These are phyloP conservation scores for Thalassaphorura encarpata DNA, from an alignment of 1,140 invertebrate species.

Conservation along the genomic window DNA sequence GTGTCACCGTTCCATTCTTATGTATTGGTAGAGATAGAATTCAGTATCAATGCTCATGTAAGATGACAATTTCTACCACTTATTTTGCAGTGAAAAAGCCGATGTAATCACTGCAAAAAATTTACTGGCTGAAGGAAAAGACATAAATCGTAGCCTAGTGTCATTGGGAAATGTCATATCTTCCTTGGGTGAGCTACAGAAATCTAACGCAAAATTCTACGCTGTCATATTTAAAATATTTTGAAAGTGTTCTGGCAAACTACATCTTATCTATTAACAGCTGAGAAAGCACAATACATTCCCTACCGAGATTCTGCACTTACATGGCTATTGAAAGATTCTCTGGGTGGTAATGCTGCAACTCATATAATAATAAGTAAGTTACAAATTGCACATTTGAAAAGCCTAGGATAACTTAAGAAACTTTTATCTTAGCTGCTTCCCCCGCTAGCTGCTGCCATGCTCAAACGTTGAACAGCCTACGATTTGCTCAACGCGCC, in stretches of 20 bases:
- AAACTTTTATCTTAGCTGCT: constrained; percentile 45
- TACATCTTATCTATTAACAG: constrained; percentile 8
- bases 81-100: constrained; percentile 34
- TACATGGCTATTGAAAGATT: constrained; percentile 62
- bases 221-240: too few relatives aligned
- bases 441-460: constrained; percentile 56
- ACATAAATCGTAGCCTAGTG: constrained; percentile 71
- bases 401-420: not conserved
- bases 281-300: constrained; percentile 43
- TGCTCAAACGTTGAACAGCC: constrained; percentile 57
- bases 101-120: constrained; percentile 37
- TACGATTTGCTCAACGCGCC: constrained; percentile 56
- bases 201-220: too few relatives aligned
- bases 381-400: not conserved
- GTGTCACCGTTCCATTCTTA: constrained; percentile 6
- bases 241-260: too few relatives aligned
- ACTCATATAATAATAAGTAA: constrained; percentile 55
- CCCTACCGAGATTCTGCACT: constrained; percentile 63
- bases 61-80: not conserved
- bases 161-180: constrained; percentile 68
- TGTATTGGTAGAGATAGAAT: too few relatives aligned
- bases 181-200: constrained; percentile 49
- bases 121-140: constrained; percentile 61
- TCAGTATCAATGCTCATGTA: too few relatives aligned
- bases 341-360: constrained; percentile 52